Conservation (phyloP, 2,888 invertebrate species). For the Prosapia bicincta region DNA sequence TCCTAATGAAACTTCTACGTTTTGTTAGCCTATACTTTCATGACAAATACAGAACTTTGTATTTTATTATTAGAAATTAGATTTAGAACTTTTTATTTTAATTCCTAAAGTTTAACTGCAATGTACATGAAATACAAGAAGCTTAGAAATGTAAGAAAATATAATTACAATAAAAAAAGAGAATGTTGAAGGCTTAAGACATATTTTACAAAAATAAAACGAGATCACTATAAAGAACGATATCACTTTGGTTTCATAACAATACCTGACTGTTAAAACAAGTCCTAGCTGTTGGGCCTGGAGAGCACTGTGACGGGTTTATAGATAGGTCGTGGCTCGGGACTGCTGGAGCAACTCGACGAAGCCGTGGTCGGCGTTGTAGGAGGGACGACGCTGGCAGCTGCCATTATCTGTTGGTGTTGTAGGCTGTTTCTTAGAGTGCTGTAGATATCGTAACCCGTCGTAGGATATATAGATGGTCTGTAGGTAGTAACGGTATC, state of each 20-base stretch:
- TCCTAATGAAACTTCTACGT: no score
- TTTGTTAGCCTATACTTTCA: no score
- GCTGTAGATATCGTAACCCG: constrained; percentile 49
- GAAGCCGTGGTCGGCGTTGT: constrained; percentile 17
- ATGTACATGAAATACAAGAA: no score
- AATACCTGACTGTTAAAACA: not conserved
- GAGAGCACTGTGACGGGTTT: constrained; percentile 36
- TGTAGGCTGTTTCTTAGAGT: constrained; percentile 46
- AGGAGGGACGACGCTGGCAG: constrained; percentile 7
- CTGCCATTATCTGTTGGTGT: constrained; percentile 47
- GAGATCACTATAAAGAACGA: not conserved
- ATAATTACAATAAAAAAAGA: no score
- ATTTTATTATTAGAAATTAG: no score
- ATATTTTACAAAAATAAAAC: not conserved
- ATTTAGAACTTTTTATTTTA: no score
- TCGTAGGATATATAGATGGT: constrained; percentile 36
- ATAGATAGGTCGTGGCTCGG: constrained; percentile 30
- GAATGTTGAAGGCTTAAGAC: not conserved
- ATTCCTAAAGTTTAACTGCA: no score
- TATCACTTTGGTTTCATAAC: not conserved
- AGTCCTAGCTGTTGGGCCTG: constrained; percentile 16
- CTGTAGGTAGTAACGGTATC: constrained; percentile 23
- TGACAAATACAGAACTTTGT: no score
- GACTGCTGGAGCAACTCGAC: constrained; percentile 16
- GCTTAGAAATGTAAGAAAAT: no score